Conservation (phyloP, 2,113 vertebrate species). For the Plotosus lineatus region DNA sequence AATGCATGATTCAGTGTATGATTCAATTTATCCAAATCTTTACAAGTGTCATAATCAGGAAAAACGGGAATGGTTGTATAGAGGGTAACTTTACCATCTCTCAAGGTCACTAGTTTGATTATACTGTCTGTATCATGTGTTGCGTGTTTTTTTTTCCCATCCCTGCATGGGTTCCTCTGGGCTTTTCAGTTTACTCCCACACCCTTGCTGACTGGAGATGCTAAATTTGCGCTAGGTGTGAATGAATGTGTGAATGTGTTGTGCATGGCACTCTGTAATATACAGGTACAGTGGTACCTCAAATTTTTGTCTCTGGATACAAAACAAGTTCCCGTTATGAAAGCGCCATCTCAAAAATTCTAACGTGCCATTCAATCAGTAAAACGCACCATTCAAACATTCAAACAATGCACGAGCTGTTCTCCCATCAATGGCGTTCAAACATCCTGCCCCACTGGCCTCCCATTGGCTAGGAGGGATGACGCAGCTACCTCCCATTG, state of each 20-base stretch:
- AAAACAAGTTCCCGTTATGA: too few relatives aligned
- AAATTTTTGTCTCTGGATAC: too few relatives aligned
- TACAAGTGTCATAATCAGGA: not conserved
- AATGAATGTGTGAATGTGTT: not conserved
- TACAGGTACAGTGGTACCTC: not conserved
- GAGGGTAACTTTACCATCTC: not conserved
- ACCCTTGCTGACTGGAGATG: not conserved
- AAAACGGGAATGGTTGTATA: not conserved
- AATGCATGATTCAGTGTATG: too few relatives aligned
- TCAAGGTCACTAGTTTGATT: not conserved
- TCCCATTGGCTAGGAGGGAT: too few relatives aligned
- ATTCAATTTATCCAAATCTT: not conserved
- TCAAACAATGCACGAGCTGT: too few relatives aligned
- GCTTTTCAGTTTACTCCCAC: not conserved
- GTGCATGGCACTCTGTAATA: not conserved
- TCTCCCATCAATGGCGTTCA: too few relatives aligned
- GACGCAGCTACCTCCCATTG: too few relatives aligned
- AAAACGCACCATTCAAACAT: too few relatives aligned
- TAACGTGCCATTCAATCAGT: too few relatives aligned
- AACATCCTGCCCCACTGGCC: too few relatives aligned
- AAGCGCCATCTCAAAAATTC: too few relatives aligned
- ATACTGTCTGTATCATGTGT: not conserved
- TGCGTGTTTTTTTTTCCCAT: not conserved
- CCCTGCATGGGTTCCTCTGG: not conserved
- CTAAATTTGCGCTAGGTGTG: not conserved